These are phyloP conservation scores for Callorhinus ursinus DNA, from an alignment of 2,113 vertebrate genomes.

Conservation along the genomic window DNA sequence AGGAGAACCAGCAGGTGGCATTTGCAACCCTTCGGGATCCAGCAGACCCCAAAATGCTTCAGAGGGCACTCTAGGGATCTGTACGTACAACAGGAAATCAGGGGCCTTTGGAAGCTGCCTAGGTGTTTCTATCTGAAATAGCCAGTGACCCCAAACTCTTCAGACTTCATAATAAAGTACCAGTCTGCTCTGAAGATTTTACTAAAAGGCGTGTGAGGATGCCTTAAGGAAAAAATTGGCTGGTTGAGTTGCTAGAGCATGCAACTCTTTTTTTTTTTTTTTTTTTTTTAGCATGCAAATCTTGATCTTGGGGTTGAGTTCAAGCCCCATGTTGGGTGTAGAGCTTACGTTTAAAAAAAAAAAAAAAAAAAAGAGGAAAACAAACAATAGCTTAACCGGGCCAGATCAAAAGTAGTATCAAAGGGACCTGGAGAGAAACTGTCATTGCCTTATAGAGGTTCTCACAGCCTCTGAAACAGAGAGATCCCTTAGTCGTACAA, in stretches of 20 bases:
- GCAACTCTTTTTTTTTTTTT: too few relatives aligned
- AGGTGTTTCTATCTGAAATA: constrained; percentile 98
- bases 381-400: background rate
- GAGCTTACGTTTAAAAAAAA: background rate
- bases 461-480: background rate
- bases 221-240: background rate
- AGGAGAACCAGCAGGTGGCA: constrained; percentile 97
- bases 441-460: background rate
- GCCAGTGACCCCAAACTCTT: constrained; percentile 97
- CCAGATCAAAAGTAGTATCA: background rate
- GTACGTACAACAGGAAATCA: constrained; percentile 99
- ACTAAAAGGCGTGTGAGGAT: constrained; percentile 91
- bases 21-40: constrained; percentile 98
- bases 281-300: too few relatives aligned
- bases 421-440: background rate
- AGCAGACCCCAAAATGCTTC: constrained; percentile 97
- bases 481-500: background rate
- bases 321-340: background rate
- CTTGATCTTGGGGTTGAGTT: background rate
- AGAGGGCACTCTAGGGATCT: constrained; percentile 98
- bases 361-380: background rate
- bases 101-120: constrained; percentile 98
- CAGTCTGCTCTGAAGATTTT: constrained; percentile 99
- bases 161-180: constrained; percentile 98
- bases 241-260: background rate